Base-by-base conservation (phyloP, 1,140 invertebrate species). In the Pachyrhynchus sulphureomaculatus region DNA sequence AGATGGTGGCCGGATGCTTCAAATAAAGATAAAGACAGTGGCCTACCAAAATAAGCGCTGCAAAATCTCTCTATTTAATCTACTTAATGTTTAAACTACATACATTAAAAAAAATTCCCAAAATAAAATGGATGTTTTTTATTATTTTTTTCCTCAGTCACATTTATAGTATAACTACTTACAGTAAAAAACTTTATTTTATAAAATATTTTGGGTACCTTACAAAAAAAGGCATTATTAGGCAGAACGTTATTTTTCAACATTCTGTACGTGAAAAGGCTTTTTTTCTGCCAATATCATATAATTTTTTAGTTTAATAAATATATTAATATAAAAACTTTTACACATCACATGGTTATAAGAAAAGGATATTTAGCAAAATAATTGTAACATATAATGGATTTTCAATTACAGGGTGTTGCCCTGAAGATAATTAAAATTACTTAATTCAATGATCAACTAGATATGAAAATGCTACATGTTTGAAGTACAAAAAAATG, bases 171-270 rank as follows among this genome's bases (percentile, higher is more conserved):
- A 29, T 29, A 47, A 54, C 59, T 62, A 62, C 61, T 49, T 55
- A 54, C 47, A 64, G 61, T 64, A 56, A 64, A 63, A 64, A 64
- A 64, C n/a, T 12, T 17, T 51, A 36, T 57, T 37, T 51, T 24
- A 42, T 53, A 53, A 61, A 61, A 61, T 53, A 53, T 49, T 26
- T 49, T 49, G 6, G 47, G 47, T 49, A 49, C 48, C 48, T 53
- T 61, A 61, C 17, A 44, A 32, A 53, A 34, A 51, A 4, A 36
- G 23, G 17, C 39, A 59, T 15, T 58, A 49, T 49, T 26, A 15
- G 20, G 18, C n/a, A 53, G n/a, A 52, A 39, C 21, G 41, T 39
- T 49, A 18, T 41, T 49, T 42, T 52, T 36, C 48, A 26, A 59
- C 26, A 20, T 44, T 18, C 15, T 24, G 24, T 29, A 32, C 1